Percentiles rank a stretch among this genome's conserved stretches.
phyloP scores from a whole-genome alignment of 2,888 invertebrate species.

The Watsonalla cultraria region DNA sequence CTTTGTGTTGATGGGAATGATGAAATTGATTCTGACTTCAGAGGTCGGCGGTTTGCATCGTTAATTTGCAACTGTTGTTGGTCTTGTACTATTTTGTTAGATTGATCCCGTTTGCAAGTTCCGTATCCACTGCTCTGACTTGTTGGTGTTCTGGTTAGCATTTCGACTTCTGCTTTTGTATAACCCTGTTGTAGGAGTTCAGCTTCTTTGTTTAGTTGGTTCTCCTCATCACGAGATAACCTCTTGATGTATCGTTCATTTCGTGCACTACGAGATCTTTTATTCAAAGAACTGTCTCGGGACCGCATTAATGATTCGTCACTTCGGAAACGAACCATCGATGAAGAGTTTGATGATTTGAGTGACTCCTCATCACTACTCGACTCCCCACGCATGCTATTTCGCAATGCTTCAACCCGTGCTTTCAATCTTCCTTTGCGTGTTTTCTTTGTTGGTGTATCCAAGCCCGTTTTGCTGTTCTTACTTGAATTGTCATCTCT shows the following conservation, averaged over 20 bases:
- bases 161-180: conserved; percentile 74
- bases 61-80: conserved; percentile 36
- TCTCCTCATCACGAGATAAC: conserved; percentile 84
- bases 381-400: conserved; percentile 80
- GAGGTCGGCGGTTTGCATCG: conserved; percentile 53
- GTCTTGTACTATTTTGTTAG: conserved; percentile 64
- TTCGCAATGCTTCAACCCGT: conserved; percentile 82
- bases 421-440: conserved; percentile 82
- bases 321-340: conserved; percentile 82
- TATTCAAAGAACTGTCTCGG: conserved; percentile 78
- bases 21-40: conserved; percentile 73
- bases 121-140: conserved; percentile 73
- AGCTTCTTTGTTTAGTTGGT: conserved; percentile 75
- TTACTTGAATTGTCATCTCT: conserved; percentile 58
- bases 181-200: conserved; percentile 71
- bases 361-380: conserved; percentile 86
- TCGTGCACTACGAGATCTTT: conserved; percentile 84
- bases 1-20: conserved; percentile 75
- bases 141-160: conserved; percentile 73
- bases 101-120: conserved; percentile 67
- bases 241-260: conserved; percentile 90
- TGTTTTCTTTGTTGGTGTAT: conserved; percentile 73
- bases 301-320: conserved; percentile 83
- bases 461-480: conserved; percentile 67
- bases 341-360: conserved; percentile 81